A percentile compares a stretch with the other conserved stretches of the same genome.
These are phyloP conservation scores for Eupristina koningsbergeri DNA, from an alignment of 1,140 invertebrate species.

Conservation along the genomic window DNA sequence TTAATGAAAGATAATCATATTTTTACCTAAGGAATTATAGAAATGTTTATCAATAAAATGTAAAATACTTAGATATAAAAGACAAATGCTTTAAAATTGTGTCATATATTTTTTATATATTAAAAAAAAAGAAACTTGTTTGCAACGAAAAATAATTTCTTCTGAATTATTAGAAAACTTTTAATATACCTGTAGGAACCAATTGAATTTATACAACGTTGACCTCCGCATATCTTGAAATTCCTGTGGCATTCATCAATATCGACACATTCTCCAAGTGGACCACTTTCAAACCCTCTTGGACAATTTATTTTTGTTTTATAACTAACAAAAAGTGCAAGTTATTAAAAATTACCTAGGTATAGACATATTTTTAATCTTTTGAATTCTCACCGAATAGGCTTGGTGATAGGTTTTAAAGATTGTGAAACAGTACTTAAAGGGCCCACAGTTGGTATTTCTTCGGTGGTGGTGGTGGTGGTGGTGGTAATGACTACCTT, in stretches of 20 bases:
- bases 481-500: constrained; percentile 25
- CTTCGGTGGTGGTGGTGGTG: constrained; percentile 34
- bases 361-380: neutral
- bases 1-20: too few species aligned
- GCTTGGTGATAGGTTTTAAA: neutral
- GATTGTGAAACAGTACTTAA: constrained; percentile 4
- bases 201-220: constrained; percentile 74
- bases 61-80: too few species aligned
- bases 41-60: too few species aligned
- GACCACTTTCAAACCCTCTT: constrained; percentile 59
- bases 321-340: neutral
- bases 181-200: constrained; percentile 71
- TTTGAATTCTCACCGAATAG: constrained; percentile 11
- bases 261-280: constrained; percentile 69
- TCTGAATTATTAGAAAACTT: too few species aligned
- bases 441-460: constrained; percentile 40
- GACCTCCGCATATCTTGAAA: constrained; percentile 60
- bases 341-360: neutral
- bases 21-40: too few species aligned
- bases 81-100: too few species aligned
- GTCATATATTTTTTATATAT: too few species aligned
- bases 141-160: neutral
- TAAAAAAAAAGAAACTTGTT: neutral
- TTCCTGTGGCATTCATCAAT: constrained; percentile 74
- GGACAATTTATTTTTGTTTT: constrained; percentile 55